Evolutionary conservation across 35 echinoderm and acorn worm species (phyloP).

Genomic region (Acanthaster planci): DNA sequence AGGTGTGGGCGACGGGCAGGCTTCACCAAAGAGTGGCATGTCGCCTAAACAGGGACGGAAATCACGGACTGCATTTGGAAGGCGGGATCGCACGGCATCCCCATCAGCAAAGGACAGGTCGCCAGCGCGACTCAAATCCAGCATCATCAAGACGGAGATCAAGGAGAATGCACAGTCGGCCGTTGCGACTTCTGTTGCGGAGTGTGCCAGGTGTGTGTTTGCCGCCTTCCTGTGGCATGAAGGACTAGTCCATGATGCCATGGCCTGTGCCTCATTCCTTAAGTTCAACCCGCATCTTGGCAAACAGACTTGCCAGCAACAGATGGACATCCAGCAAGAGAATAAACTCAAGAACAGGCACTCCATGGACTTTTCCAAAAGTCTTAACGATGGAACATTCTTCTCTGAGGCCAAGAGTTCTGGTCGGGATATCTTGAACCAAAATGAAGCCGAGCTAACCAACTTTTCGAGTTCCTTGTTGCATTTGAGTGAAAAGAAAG

Average conservation of each 20-base stretch:
- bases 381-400: constrained; percentile 52
- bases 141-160: constrained; percentile 46
- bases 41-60: constrained; percentile 77
- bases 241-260: constrained; percentile 87
- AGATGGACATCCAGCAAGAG: constrained; percentile 51
- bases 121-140: constrained; percentile 61
- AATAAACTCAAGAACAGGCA: constrained; percentile 94
- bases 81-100: constrained; percentile 85
- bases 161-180: constrained; percentile 80
- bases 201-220: constrained; percentile 86
- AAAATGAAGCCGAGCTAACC: constrained; percentile 51
- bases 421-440: constrained; percentile 52
- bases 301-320: constrained; percentile 65
- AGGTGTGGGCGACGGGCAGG: constrained; percentile 67
- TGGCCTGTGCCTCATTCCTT: constrained; percentile 95
- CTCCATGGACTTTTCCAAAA: constrained; percentile 92
- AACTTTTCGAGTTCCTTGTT: background rate
- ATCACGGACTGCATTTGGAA: constrained; percentile 48
- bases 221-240: constrained; percentile 97
- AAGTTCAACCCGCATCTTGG: constrained; percentile 84
- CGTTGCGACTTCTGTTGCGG: constrained; percentile 88
- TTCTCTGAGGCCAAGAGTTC: constrained; percentile 29
- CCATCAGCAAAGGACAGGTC: constrained; percentile 87
- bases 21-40: constrained; percentile 82
- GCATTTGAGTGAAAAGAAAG: background rate